phyloP scores from a whole-genome alignment of 2,888 invertebrate genomes.

The Ditula angustiorana region DNA sequence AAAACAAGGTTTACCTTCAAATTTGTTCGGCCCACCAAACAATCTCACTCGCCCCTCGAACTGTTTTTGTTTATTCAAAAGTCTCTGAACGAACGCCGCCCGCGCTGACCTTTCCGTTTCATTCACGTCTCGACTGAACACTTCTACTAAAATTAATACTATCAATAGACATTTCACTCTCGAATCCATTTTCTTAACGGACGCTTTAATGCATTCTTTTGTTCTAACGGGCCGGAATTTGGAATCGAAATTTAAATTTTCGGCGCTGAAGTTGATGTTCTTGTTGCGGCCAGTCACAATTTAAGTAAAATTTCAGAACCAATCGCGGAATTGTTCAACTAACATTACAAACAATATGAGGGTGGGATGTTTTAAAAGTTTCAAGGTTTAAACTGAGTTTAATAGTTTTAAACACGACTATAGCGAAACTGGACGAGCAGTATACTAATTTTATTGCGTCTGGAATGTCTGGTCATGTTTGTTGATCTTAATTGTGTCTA shows the following conservation, averaged over 20 bases:
- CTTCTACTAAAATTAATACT: slow-evolving; percentile 49
- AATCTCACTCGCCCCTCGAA: slow-evolving; percentile 91
- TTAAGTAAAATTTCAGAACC: neutral
- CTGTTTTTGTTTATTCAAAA: slow-evolving; percentile 89
- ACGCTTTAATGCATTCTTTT: neutral
- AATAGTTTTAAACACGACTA: neutral
- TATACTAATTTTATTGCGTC: slow-evolving; percentile 17
- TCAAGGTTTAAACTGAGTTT: neutral
- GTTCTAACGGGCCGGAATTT: neutral
- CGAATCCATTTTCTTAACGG: slow-evolving; percentile 9
- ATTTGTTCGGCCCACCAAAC: slow-evolving; percentile 88
- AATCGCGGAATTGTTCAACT: no score
- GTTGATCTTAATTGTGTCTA: slow-evolving; percentile 10
- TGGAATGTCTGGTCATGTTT: slow-evolving; percentile 4
- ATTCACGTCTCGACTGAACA: slow-evolving; percentile 62
- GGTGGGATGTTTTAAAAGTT: no score
- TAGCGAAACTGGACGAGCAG: neutral
- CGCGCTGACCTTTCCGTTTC: slow-evolving; percentile 69
- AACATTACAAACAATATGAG: no score
- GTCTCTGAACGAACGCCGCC: slow-evolving; percentile 87
- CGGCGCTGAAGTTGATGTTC: neutral
- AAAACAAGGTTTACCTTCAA: slow-evolving; percentile 88
- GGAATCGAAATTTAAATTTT: neutral
- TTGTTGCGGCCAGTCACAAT: neutral
- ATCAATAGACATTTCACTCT: neutral